Conservation (phyloP, 2,888 invertebrate species). For the Lacanobia wlatinum region DNA sequence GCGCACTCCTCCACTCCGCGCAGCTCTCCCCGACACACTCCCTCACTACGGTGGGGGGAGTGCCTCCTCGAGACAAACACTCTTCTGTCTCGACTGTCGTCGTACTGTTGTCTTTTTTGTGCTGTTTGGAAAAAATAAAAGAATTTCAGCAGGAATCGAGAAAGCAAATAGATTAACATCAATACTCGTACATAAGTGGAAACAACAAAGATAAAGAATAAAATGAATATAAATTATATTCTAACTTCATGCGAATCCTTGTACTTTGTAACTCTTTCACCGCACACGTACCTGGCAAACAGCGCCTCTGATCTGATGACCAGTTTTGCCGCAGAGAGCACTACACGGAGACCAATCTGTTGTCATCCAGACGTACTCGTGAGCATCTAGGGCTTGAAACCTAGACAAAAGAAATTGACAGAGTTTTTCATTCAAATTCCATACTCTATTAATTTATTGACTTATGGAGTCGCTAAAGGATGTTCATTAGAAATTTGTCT, state of each 20-base stretch:
- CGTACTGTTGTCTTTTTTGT: conserved; percentile 79
- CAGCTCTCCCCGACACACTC: conserved; percentile 78
- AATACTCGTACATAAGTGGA: no score
- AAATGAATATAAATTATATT: no score
- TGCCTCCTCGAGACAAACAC: conserved; percentile 77
- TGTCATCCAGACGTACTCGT: conserved; percentile 94
- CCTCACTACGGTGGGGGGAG: conserved; percentile 79
- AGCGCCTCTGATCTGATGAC: conserved; percentile 93
- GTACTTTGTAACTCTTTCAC: no score
- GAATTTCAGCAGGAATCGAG: not conserved
- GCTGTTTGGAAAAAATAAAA: conserved; percentile 78
- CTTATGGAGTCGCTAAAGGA: no score
- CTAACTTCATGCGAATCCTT: no score
- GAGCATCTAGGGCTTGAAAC: conserved; percentile 72
- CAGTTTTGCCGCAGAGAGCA: conserved; percentile 95
- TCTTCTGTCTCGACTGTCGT: conserved; percentile 89
- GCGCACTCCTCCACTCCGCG: conserved; percentile 76
- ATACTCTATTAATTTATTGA: no score
- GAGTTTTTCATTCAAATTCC: no score
- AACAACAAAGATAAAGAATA: not conserved
- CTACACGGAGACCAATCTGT: conserved; percentile 97
- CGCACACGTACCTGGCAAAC: conserved; percentile 92
- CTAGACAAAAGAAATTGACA: conserved; percentile 32
- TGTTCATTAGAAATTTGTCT: no score
- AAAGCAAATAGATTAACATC: not conserved